Percentiles rank a stretch among this genome's conserved stretches.
phyloP scores from a whole-genome alignment of 2,888 invertebrate genomes.

The Muschampia plurimacula region DNA sequence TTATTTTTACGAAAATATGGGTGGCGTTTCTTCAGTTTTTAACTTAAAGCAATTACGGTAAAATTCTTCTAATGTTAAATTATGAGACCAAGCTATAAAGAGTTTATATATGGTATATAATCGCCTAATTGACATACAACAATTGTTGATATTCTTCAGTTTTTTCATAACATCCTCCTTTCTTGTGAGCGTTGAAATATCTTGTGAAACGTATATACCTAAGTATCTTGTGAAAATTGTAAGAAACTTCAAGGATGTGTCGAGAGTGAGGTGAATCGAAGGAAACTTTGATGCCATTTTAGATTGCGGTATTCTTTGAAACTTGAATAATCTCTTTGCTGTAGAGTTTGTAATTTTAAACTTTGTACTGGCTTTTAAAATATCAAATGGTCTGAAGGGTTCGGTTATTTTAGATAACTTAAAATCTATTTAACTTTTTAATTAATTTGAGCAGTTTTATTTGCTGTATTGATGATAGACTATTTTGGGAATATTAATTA shows the following conservation, averaged over 20 bases:
- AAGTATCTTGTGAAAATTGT: neutral
- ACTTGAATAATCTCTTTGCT: neutral
- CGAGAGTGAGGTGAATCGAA: constrained; percentile 8
- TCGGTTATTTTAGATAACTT: neutral
- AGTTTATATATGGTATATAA: too few species aligned
- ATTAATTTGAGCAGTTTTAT: neutral
- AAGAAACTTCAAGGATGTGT: constrained; percentile 20
- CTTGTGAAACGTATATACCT: neutral
- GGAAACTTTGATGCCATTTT: constrained; percentile 24
- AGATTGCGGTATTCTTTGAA: constrained; percentile 18
- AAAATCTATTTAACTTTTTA: neutral
- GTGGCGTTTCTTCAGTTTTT: too few species aligned
- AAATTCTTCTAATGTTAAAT: too few species aligned
- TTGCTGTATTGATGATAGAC: neutral
- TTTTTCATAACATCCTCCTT: neutral
- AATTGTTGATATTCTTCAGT: too few species aligned
- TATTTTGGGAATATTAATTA: neutral
- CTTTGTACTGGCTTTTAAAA: constrained; percentile 12
- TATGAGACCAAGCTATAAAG: too few species aligned
- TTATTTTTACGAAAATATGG: too few species aligned
- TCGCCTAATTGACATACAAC: neutral
- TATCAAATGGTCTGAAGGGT: constrained; percentile 2
- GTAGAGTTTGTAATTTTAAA: constrained; percentile 7
- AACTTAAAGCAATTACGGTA: too few species aligned
- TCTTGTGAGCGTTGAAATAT: neutral